phyloP scores from a whole-genome alignment of 2,113 vertebrate genomes.

The Potamarius usumacintae region DNA sequence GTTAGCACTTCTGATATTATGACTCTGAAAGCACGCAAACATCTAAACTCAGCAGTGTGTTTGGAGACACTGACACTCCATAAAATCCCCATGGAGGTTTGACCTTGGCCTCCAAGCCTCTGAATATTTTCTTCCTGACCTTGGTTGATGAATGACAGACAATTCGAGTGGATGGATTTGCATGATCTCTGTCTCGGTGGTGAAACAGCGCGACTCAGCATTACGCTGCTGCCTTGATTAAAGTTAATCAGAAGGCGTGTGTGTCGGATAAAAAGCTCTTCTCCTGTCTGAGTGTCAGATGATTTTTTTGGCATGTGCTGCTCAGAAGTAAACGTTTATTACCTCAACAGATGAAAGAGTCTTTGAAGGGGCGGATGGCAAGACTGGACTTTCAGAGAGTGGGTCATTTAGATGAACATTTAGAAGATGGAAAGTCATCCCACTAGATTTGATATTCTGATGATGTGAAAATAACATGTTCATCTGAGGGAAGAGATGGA shows the following conservation, averaged over 20 bases:
- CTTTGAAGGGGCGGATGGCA: not conserved
- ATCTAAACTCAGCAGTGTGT: not conserved
- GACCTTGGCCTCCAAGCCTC: conserved; percentile 59
- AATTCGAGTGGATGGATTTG: conserved; percentile 61
- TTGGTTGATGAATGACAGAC: conserved; percentile 68
- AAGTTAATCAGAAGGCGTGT: conserved; percentile 66
- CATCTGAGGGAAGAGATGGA: conserved; percentile 6
- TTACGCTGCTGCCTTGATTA: conserved; percentile 72
- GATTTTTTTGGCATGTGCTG: not conserved
- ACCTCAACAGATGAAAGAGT: conserved; percentile 15
- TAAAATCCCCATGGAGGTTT: conserved; percentile 60
- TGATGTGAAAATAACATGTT: conserved; percentile 35
- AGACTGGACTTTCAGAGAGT: not conserved
- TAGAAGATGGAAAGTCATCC: not conserved
- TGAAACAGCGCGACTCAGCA: conserved; percentile 72
- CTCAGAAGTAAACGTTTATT: conserved; percentile 38
- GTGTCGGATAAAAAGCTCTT: not conserved
- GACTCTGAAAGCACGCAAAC: not conserved
- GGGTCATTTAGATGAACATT: not conserved
- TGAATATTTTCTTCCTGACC: conserved; percentile 65
- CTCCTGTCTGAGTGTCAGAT: not conserved
- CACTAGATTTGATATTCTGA: conserved; percentile 23
- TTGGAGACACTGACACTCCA: conserved; percentile 6
- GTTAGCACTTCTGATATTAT: not conserved
- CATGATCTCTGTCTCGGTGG: conserved; percentile 66